phyloP scores from a whole-genome alignment of 2,797 vertebrate genomes.

The Margarornis squamiger region DNA sequence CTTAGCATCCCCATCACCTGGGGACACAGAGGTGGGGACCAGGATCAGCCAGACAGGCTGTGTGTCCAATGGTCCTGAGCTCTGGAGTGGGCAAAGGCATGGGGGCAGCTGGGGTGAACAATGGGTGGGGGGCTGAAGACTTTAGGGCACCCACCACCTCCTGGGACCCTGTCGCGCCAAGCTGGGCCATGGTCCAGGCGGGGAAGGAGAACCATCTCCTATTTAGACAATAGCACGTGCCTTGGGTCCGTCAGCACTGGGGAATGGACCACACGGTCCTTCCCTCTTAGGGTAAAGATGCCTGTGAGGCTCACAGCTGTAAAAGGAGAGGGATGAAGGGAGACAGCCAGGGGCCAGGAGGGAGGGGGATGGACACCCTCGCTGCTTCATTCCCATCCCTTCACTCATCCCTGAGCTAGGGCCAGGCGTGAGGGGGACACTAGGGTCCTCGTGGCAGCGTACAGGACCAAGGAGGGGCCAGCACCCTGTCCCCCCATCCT shows the following conservation, averaged over 20 bases:
- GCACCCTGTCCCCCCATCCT: fast-evolving
- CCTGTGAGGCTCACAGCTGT: slow-evolving; percentile 60
- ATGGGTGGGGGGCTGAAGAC: fast-evolving
- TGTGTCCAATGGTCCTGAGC: fast-evolving
- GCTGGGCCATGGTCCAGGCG: neutral
- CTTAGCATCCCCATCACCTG: neutral
- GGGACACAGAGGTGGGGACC: no score
- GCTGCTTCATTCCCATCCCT: neutral
- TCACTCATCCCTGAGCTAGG: neutral
- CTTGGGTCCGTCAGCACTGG: neutral
- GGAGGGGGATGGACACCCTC: neutral
- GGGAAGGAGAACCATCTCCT: slow-evolving; percentile 21
- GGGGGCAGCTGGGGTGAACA: neutral
- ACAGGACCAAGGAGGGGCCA: neutral
- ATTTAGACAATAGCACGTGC: slow-evolving; percentile 23
- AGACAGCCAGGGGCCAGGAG: slow-evolving; percentile 12
- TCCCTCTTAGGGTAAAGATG: slow-evolving; percentile 74
- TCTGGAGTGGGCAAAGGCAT: neutral
- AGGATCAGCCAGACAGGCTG: neutral
- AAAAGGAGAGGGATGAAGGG: slow-evolving; percentile 61
- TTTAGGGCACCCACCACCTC: neutral
- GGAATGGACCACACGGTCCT: slow-evolving; percentile 45
- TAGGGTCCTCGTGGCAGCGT: neutral
- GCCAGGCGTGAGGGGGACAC: neutral
- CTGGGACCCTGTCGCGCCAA: neutral